Evolutionary conservation across 2,888 invertebrate genomes (phyloP).

Genomic region (Dicranocentrus wangi): DNA sequence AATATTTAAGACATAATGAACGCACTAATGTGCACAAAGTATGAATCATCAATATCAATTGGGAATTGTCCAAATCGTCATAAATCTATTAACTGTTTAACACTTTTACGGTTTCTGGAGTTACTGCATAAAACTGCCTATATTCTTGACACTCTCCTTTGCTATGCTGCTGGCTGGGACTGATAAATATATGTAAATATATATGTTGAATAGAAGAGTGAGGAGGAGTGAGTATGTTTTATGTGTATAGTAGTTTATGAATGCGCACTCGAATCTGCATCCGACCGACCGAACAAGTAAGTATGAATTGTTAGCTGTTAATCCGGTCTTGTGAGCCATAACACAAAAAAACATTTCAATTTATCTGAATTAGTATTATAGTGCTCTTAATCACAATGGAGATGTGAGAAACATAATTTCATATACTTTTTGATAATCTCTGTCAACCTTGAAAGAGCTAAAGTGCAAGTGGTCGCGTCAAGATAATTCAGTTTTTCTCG

Average conservation of each 20-base stretch:
- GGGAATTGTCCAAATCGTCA: no score
- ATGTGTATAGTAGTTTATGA: not conserved
- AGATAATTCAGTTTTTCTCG: slow-evolving; percentile 13
- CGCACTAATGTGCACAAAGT: no score
- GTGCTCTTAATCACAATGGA: slow-evolving; percentile 1
- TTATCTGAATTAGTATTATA: slow-evolving; percentile 12
- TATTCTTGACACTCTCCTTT: no score
- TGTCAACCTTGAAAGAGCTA: slow-evolving; percentile 23
- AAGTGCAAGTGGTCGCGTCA: slow-evolving; percentile 34
- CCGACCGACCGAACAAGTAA: no score
- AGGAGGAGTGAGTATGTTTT: not conserved
- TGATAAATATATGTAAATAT: no score
- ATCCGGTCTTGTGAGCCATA: slow-evolving; percentile 1
- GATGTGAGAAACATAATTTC: slow-evolving; percentile 7
- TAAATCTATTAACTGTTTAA: not conserved
- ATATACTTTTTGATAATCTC: slow-evolving; percentile 15
- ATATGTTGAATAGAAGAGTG: no score
- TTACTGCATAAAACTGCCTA: no score
- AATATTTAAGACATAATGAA: no score
- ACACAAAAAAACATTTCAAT: slow-evolving; percentile 15
- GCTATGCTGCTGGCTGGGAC: no score
- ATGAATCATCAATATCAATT: no score
- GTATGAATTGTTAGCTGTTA: no score
- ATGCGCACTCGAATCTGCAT: no score
- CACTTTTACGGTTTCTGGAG: not conserved